Conservation (phyloP, 2,888 invertebrate genomes). For the Apeira syringaria region DNA sequence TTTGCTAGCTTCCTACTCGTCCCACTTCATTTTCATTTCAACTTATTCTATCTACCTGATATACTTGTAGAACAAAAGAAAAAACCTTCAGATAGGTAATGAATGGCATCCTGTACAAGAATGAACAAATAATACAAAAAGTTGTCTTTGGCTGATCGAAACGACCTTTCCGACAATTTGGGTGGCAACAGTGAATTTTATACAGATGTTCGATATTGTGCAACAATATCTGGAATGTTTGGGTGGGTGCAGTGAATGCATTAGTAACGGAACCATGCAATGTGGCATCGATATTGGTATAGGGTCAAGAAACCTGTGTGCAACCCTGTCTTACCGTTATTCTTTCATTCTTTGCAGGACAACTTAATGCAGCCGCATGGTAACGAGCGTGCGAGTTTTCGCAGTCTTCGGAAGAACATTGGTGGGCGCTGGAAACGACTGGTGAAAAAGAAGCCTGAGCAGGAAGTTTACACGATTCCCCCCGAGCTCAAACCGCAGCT, state of each 20-base stretch:
- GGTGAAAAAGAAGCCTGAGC: conserved; percentile 92
- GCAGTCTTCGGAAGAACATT: conserved; percentile 93
- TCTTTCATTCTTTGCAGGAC: conserved; percentile 86
- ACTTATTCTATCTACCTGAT: conserved; percentile 23
- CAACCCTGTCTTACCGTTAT: conserved; percentile 32
- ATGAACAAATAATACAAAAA: conserved; percentile 19
- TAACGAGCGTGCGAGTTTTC: conserved; percentile 90
- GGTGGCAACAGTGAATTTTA: conserved; percentile 58
- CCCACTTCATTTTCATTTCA: conserved; percentile 40
- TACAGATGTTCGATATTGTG: conserved; percentile 53
- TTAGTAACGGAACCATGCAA: conserved; percentile 59
- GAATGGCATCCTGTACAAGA: conserved; percentile 25
- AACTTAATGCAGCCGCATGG: conserved; percentile 88
- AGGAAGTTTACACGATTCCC: conserved; percentile 92
- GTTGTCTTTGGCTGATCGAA: conserved; percentile 39
- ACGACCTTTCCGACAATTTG: conserved; percentile 46
- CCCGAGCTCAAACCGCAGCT: conserved; percentile 94
- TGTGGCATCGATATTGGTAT: conserved; percentile 43
- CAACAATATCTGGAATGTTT: conserved; percentile 59
- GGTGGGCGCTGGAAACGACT: conserved; percentile 93
- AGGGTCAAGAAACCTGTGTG: conserved; percentile 51
- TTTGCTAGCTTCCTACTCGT: conserved; percentile 55
- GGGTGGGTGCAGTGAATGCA: conserved; percentile 57
- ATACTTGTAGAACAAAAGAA: conserved; percentile 31
- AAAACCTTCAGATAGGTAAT: conserved; percentile 27